phyloP scores from a whole-genome alignment of 2,113 vertebrate species.

The Peucedramus taeniatus region DNA sequence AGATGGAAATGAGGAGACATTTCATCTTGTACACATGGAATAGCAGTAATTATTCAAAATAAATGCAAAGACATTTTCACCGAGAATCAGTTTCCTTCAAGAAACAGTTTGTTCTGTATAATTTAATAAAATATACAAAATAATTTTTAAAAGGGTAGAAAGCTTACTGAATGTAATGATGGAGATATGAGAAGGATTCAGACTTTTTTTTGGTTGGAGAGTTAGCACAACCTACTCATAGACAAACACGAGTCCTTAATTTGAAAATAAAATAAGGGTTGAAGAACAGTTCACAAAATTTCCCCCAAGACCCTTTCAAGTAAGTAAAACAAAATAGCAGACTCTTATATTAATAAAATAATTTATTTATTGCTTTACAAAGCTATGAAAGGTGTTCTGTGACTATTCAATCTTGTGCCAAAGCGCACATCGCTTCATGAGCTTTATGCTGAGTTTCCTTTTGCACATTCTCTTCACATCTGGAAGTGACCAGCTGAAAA shows the following conservation, averaged over 20 bases:
- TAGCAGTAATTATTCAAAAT: neutral
- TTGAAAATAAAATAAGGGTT: neutral
- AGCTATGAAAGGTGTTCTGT: neutral
- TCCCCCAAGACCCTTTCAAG: neutral
- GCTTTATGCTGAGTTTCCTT: neutral
- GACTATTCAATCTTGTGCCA: neutral
- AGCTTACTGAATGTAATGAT: neutral
- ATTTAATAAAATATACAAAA: neutral
- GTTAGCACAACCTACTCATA: neutral
- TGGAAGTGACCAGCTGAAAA: neutral
- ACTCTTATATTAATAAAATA: neutral
- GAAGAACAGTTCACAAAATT: neutral
- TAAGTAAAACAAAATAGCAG: neutral
- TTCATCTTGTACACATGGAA: neutral
- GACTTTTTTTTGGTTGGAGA: neutral
- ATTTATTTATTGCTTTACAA: neutral
- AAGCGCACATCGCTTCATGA: fast-evolving
- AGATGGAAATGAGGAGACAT: neutral
- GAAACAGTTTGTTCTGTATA: neutral
- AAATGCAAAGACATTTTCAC: neutral
- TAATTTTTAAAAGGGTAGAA: neutral
- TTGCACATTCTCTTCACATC: too few species aligned
- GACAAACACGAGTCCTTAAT: neutral
- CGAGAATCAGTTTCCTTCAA: neutral
- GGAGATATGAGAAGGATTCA: neutral